These are phyloP conservation scores for Drosophila tanythrix DNA, from an alignment of 2,888 invertebrate genomes.

Conservation along the genomic window DNA sequence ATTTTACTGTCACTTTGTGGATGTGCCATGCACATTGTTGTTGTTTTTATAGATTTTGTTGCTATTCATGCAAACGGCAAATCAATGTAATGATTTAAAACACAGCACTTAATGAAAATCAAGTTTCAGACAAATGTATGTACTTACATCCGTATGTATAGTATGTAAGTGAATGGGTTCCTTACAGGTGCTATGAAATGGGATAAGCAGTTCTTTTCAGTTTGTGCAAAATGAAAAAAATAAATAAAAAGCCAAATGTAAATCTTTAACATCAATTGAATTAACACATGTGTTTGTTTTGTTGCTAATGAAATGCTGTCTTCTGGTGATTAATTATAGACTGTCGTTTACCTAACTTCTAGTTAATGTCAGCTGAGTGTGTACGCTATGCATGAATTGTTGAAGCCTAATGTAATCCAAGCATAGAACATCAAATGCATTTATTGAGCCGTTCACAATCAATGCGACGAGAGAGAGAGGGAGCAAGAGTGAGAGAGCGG, in stretches of 20 bases:
- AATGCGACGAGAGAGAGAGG: conserved; percentile 1
- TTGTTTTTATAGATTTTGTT: conserved; percentile 5
- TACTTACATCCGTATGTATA: not conserved
- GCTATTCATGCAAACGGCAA: not conserved
- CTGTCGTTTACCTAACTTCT: not conserved
- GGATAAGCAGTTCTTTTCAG: not conserved
- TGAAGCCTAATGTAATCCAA: not conserved
- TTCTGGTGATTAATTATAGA: not conserved
- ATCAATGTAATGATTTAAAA: conserved; percentile 2
- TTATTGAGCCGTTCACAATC: conserved; percentile 2
- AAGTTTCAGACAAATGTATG: not conserved
- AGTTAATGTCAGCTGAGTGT: not conserved
- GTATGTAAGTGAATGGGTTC: not conserved
- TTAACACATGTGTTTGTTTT: not conserved
- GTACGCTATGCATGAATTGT: not conserved
- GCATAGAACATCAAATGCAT: conserved; percentile 1
- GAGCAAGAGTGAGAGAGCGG: conserved; percentile 1
- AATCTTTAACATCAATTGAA: not conserved
- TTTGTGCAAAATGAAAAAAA: not conserved
- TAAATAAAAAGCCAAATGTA: not conserved
- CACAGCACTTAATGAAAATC: not conserved
- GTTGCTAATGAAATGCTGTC: not conserved
- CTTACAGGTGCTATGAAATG: not conserved
- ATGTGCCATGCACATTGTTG: not conserved
- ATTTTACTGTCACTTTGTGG: conserved; percentile 12